Evolutionary conservation across 23 tunicate genomes (phyloP).

Genomic region (Diplosoma virens): DNA sequence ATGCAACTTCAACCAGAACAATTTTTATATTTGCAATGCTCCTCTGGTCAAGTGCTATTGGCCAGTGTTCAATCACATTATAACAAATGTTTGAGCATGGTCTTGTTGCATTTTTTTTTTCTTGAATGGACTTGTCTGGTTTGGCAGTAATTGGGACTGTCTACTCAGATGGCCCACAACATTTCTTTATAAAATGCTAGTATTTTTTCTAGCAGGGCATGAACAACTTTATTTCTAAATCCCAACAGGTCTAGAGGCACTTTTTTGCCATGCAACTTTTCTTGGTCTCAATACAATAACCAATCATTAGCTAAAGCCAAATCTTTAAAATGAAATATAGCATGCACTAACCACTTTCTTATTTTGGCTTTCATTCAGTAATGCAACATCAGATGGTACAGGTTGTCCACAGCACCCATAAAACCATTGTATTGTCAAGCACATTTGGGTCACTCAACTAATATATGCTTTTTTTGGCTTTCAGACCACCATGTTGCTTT

Average conservation of each 20-base stretch:
- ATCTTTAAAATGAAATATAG: background rate
- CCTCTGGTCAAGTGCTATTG: background rate
- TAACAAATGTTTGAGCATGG: background rate
- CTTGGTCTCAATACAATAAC: background rate
- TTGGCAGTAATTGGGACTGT: background rate
- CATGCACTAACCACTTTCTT: background rate
- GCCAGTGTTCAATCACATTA: background rate
- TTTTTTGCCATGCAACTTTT: background rate
- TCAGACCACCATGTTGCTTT: constrained; percentile 4
- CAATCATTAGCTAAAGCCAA: background rate
- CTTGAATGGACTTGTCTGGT: background rate
- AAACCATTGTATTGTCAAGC: background rate
- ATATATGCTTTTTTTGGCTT: constrained; percentile 2
- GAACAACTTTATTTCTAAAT: constrained; percentile 7
- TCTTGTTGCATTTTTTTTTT: background rate
- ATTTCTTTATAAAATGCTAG: background rate
- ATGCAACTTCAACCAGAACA: background rate
- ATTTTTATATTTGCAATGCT: background rate
- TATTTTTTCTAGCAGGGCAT: background rate
- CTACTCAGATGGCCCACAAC: background rate
- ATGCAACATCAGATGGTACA: background rate
- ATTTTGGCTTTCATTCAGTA: constrained; percentile 9
- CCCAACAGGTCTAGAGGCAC: background rate
- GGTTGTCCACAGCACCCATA: constrained; percentile 7
- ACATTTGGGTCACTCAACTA: background rate